A percentile compares a stretch with the other conserved stretches of the same genome.
Evolutionary conservation across 1,140 invertebrate genomes (phyloP).

Genomic region (Drosophila sechellia): DNA sequence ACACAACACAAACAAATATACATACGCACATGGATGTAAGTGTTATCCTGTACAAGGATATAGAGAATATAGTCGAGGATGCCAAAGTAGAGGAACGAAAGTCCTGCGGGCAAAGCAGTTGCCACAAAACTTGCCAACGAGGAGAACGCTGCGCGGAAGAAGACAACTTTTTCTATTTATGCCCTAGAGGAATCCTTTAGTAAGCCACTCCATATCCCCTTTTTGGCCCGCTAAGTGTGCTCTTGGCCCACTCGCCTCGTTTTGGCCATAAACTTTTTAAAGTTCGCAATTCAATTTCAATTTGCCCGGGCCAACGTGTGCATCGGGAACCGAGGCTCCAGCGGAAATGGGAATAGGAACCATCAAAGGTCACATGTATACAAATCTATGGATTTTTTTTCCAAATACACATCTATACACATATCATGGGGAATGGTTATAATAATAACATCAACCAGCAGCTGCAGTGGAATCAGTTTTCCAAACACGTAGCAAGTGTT

Average conservation of each 20-base stretch:
- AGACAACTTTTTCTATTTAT: constrained; percentile 42
- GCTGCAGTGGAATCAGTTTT: constrained; percentile 62
- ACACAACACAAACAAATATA: constrained; percentile 55
- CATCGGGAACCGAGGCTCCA: constrained; percentile 15
- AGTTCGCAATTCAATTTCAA: constrained; percentile 81
- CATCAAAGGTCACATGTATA: constrained; percentile 34
- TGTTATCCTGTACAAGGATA: constrained; percentile 12
- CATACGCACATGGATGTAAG: constrained; percentile 22
- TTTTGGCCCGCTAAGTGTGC: constrained; percentile 42
- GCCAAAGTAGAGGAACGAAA: neutral
- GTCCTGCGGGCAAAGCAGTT: constrained; percentile 45
- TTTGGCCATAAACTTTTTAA: constrained; percentile 77
- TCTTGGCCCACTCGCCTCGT: constrained; percentile 43
- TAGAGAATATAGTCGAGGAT: neutral
- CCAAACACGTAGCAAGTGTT: constrained; percentile 63
- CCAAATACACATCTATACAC: constrained; percentile 36
- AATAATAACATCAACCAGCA: constrained; percentile 44
- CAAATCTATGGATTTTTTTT: constrained; percentile 21
- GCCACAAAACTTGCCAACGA: constrained; percentile 48
- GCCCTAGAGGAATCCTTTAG: constrained; percentile 35
- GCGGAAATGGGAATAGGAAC: constrained; percentile 43
- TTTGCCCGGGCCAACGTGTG: constrained; percentile 48
- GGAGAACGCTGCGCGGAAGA: neutral
- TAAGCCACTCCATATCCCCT: constrained; percentile 30
- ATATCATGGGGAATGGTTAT: constrained; percentile 52